These are phyloP conservation scores for Trichonephila clavata DNA, from an alignment of 1,140 invertebrate species.

Conservation along the genomic window DNA sequence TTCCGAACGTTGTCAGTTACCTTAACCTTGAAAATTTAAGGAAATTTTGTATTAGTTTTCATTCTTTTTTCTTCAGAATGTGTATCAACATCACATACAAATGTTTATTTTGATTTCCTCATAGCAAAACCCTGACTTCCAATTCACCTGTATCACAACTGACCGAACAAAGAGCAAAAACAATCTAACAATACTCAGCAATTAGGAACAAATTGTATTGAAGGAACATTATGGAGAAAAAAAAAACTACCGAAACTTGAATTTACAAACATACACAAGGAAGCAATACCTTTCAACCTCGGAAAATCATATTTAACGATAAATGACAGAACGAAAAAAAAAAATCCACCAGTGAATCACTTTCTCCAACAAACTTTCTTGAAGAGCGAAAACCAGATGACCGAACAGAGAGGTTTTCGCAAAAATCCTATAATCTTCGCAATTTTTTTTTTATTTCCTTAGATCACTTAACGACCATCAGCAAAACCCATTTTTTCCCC, in stretches of 20 bases:
- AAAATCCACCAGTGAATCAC: neutral
- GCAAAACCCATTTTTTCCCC: neutral
- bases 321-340: neutral
- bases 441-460: neutral
- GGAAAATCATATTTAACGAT: neutral
- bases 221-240: neutral
- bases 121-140: too few relatives aligned
- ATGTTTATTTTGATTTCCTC: too few relatives aligned
- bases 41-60: too few relatives aligned
- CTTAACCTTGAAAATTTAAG: too few relatives aligned
- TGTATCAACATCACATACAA: too few relatives aligned
- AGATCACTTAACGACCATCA: conserved; percentile 11
- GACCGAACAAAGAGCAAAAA: too few relatives aligned
- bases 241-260: neutral
- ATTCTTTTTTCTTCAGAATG: too few relatives aligned
- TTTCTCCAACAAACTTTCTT: neutral
- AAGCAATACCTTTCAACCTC: neutral
- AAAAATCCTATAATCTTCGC: conserved; percentile 23
- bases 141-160: too few relatives aligned
- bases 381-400: conserved; percentile 1
- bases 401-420: neutral
- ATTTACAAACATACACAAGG: neutral
- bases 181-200: neutral
- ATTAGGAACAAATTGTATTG: neutral
- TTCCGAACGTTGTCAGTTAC: too few relatives aligned